These are phyloP conservation scores for Drosophila takahashii DNA, from an alignment of 1,140 invertebrate genomes.

Conservation along the genomic window DNA sequence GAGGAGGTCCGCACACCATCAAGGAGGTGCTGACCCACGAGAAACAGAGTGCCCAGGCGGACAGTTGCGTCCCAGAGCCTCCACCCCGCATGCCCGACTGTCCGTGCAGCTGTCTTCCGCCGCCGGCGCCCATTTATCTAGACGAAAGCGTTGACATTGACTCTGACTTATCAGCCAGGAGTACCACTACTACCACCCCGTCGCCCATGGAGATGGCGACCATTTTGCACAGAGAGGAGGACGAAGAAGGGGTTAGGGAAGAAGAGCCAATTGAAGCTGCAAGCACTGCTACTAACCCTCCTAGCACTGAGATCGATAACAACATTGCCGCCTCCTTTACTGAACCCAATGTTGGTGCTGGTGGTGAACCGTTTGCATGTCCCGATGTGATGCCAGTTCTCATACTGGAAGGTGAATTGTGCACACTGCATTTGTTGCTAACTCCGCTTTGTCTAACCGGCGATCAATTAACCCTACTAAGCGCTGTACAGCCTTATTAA, in stretches of 20 bases:
- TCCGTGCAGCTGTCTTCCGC: constrained; percentile 68
- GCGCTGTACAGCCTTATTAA: constrained; percentile 60
- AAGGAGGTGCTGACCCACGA: constrained; percentile 77
- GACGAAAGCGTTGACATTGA: constrained; percentile 46
- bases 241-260: constrained; percentile 12
- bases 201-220: constrained; percentile 39
- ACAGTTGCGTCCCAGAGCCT: constrained; percentile 74
- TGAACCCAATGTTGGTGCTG: constrained; percentile 24
- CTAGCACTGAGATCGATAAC: constrained; percentile 47
- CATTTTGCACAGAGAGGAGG: constrained; percentile 18
- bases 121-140: constrained; percentile 19
- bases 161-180: constrained; percentile 22
- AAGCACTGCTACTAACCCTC: constrained; percentile 29
- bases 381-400: constrained; percentile 84
- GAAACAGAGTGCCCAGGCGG: constrained; percentile 13
- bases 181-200: constrained; percentile 18
- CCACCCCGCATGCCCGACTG: constrained; percentile 82
- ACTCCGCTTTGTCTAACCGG: constrained; percentile 48
- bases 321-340: constrained; percentile 40
- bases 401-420: constrained; percentile 84
- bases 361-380: constrained; percentile 72
- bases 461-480: constrained; percentile 38
- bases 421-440: constrained; percentile 53
- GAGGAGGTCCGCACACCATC: constrained; percentile 56
- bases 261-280: constrained; percentile 13